Evolutionary conservation across 2,797 vertebrate genomes (phyloP).

Genomic region (Echeneis naucrates): DNA sequence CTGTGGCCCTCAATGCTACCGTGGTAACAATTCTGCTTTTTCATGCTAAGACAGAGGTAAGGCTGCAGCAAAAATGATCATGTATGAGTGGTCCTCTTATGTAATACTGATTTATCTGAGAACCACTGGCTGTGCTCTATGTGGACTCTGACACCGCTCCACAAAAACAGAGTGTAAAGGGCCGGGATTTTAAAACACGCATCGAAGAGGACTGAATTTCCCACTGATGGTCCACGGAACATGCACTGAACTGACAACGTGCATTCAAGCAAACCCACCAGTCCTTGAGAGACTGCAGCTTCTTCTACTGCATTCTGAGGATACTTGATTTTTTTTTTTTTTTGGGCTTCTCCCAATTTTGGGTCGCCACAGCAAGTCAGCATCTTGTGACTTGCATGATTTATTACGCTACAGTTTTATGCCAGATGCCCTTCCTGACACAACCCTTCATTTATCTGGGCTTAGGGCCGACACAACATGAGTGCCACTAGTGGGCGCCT

Average conservation of each 20-base stretch:
- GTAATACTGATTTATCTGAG: background rate
- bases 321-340: too few species aligned
- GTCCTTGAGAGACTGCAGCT: background rate
- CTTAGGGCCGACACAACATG: too few species aligned
- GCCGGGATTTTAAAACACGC: background rate
- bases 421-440: too few species aligned
- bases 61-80: background rate
- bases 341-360: too few species aligned
- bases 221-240: slow-evolving; percentile 8
- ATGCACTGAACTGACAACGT: background rate
- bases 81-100: background rate
- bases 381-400: too few species aligned
- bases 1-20: background rate
- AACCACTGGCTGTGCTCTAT: background rate
- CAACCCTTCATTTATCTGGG: too few species aligned
- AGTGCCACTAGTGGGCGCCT: too few species aligned
- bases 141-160: background rate
- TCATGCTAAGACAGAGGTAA: background rate
- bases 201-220: background rate
- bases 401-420: too few species aligned
- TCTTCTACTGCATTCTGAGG: background rate
- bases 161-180: background rate
- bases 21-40: background rate
- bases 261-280: slow-evolving; percentile 14
- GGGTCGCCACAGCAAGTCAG: too few species aligned